Percentiles rank a stretch among this genome's conserved stretches.
phyloP scores from a whole-genome alignment of 2,797 vertebrate genomes.

The Urophycis tenuis region DNA sequence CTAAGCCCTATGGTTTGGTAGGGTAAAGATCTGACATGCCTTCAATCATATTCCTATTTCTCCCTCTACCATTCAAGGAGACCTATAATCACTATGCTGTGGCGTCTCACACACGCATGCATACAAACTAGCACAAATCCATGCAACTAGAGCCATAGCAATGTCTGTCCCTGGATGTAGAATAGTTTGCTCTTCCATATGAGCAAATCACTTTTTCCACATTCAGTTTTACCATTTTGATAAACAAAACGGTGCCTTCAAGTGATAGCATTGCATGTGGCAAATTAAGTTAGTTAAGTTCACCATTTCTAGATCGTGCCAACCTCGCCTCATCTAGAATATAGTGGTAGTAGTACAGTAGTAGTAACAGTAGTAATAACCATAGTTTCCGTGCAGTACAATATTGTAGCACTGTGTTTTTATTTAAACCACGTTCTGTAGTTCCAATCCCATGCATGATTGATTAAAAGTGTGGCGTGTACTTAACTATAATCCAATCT shows the following conservation, averaged over 20 bases:
- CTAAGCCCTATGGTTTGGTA: not conserved
- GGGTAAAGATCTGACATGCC: not conserved
- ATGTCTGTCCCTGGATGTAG: not conserved
- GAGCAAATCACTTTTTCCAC: not conserved
- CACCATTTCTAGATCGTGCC: not conserved
- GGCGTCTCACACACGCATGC: slow-evolving; percentile 8
- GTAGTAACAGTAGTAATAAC: not conserved
- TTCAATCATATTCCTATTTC: not conserved
- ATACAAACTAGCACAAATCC: slow-evolving; percentile 27
- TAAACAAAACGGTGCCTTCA: not conserved
- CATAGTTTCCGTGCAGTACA: slow-evolving; percentile 24
- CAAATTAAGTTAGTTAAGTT: slow-evolving; percentile 1
- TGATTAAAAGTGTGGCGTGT: slow-evolving; percentile 7
- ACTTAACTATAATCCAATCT: slow-evolving; percentile 4
- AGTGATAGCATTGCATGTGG: too few relatives aligned
- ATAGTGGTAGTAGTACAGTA: not conserved
- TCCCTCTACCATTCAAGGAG: not conserved
- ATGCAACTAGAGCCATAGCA: not conserved
- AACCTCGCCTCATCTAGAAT: not conserved
- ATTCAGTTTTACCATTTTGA: not conserved
- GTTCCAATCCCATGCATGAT: not conserved
- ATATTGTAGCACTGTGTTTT: not conserved
- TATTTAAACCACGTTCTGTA: slow-evolving; percentile 3
- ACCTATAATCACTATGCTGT: not conserved
- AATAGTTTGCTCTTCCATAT: not conserved